Evolutionary conservation across 2,113 vertebrate species (phyloP).

Genomic region (Amblyornis subalaris): DNA sequence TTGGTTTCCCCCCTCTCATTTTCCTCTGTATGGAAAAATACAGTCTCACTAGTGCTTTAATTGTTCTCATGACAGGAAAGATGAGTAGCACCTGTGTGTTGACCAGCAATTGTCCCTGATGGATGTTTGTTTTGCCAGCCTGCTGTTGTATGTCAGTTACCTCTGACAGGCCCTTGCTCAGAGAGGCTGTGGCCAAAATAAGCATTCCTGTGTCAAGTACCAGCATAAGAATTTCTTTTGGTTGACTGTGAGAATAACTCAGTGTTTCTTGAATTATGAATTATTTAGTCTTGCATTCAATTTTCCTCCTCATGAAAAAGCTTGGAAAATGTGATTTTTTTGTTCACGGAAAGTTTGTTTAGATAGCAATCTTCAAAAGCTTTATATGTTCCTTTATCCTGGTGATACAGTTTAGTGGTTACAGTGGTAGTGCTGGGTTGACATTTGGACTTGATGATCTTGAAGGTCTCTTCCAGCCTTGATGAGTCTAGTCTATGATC

Average conservation of each 20-base stretch:
- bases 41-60: neutral
- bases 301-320: neutral
- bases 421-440: neutral
- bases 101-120: neutral
- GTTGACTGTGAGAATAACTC: neutral
- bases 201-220: neutral
- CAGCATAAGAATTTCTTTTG: neutral
- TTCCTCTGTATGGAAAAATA: neutral
- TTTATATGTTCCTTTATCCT: neutral
- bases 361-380: neutral
- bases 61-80: neutral
- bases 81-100: neutral
- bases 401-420: neutral
- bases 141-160: neutral
- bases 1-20: neutral
- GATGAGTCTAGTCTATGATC: neutral
- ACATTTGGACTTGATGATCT: neutral
- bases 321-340: neutral
- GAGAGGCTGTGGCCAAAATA: neutral
- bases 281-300: neutral
- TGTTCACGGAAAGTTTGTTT: neutral
- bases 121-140: neutral
- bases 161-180: neutral
- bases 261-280: neutral
- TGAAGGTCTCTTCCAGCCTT: neutral